Base-by-base conservation (phyloP, 53 echinoderm and acorn worm genomes). In the Arbacia lixula region DNA sequence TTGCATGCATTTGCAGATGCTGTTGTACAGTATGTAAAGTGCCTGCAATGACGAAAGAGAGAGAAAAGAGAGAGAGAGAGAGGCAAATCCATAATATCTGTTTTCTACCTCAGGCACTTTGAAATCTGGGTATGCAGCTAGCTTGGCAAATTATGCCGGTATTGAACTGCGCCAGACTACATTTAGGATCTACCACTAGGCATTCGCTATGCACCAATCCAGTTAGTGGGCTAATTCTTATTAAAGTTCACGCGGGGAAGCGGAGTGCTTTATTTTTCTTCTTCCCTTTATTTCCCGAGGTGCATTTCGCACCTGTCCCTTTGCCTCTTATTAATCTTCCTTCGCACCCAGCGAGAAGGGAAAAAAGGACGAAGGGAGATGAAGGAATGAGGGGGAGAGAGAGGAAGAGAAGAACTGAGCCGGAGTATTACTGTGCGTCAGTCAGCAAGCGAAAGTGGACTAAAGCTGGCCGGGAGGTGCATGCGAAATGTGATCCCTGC, bases 101-200 rank as follows among this genome's bases (percentile, higher is more conserved):
- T 60, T 79, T 79, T 79, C 79, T 79, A 60, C 79, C 61, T 79
- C 60, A 8, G 79, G 79, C 79, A 30, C 22, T 79, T 79, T 40
- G 79, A 79, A 79, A 79, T 79, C 79, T 79, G 79, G 79, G 79
- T 79, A 79, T 79, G 79, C 79, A 79, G 60, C 60, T 60, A 27
- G 79, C 61, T 12, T 25, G 55, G 35, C 21, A 35, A 56, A 76
- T 36, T 76, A 55, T 76, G 34, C 76, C 57, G 22, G 79, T 28
- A 60, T 60, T 60, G 79, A 79, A 11, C 42, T 31, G 55, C 75
- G 33, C n/a, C 54, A 75, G 55, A 54, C 38, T 79, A 79, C 58
- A 57, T 12, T 12, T 5, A 14, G n/a, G 79, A 61, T 41, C 60
- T 60, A 79, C 60, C 58, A 29, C 26, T 25, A 37, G 79, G 79